Evolutionary conservation across 2,888 invertebrate genomes (phyloP).

Genomic region (Drosophila cracens): DNA sequence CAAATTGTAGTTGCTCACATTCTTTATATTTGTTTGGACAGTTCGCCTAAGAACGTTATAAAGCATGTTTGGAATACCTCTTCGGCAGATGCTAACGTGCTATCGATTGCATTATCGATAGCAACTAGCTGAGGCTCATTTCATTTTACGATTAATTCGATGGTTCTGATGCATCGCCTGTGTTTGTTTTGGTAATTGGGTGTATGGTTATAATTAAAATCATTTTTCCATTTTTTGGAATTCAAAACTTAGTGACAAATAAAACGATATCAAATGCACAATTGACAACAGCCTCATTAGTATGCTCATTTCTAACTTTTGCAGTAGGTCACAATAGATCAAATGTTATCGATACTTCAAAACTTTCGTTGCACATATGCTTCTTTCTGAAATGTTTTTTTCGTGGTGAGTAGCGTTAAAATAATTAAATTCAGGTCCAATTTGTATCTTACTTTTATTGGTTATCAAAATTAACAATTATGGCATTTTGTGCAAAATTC

Average conservation of each 20-base stretch:
- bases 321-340: background rate
- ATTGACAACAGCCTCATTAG: background rate
- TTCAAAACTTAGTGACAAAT: background rate
- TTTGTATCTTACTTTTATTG: too few species aligned
- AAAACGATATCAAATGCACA: background rate
- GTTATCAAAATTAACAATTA: background rate
- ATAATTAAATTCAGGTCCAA: background rate
- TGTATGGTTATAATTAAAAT: background rate
- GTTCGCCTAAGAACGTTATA: conserved; percentile 56
- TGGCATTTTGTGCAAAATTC: background rate
- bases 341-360: background rate
- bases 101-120: conserved; percentile 26
- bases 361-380: background rate
- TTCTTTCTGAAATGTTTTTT: too few species aligned
- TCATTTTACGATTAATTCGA: background rate
- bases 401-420: background rate
- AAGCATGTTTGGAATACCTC: conserved; percentile 47
- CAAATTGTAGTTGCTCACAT: conserved; percentile 29
- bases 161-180: background rate
- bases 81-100: conserved; percentile 6
- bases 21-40: conserved; percentile 41
- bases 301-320: background rate
- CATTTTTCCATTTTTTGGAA: background rate
- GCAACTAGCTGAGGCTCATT: background rate
- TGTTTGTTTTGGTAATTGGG: background rate